Conservation (phyloP, 2,888 invertebrate species). For the Apodemia zela region DNA sequence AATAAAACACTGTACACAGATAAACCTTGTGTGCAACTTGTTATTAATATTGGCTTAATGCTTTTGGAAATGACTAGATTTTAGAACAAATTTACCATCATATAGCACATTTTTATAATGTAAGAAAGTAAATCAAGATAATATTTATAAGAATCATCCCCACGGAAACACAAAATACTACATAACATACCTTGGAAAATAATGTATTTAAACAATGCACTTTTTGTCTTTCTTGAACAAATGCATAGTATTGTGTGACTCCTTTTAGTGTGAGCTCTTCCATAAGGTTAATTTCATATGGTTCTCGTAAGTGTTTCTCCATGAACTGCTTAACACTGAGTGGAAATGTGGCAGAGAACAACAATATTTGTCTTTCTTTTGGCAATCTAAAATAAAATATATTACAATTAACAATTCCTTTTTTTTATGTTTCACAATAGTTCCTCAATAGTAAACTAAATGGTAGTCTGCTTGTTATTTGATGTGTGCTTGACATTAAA, state of each 20-base stretch:
- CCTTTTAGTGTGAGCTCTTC: slow-evolving; percentile 99
- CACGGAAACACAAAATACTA: not conserved
- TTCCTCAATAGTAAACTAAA: too few species aligned
- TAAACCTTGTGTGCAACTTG: too few species aligned
- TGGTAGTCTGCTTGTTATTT: too few species aligned
- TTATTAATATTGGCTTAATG: too few species aligned
- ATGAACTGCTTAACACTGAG: slow-evolving; percentile 99
- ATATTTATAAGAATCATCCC: too few species aligned
- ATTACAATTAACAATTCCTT: not conserved
- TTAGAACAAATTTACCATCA: too few species aligned
- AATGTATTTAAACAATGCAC: slow-evolving; percentile 99
- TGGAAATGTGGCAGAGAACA: slow-evolving; percentile 99
- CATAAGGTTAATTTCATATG: slow-evolving; percentile 99
- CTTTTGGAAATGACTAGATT: too few species aligned
- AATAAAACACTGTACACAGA: too few species aligned
- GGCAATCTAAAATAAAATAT: slow-evolving; percentile 85
- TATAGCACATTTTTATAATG: too few species aligned
- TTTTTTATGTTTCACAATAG: too few species aligned
- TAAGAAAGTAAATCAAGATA: too few species aligned
- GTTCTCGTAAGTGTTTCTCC: slow-evolving; percentile 97
- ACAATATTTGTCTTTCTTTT: slow-evolving; percentile 96
- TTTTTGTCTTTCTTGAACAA: slow-evolving; percentile 99
- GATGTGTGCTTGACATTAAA: not conserved
- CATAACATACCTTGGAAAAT: slow-evolving; percentile 92
- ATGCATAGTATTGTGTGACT: slow-evolving; percentile 99